Evolutionary conservation across 2,888 invertebrate genomes (phyloP).

Genomic region (Latheticus oryzae): DNA sequence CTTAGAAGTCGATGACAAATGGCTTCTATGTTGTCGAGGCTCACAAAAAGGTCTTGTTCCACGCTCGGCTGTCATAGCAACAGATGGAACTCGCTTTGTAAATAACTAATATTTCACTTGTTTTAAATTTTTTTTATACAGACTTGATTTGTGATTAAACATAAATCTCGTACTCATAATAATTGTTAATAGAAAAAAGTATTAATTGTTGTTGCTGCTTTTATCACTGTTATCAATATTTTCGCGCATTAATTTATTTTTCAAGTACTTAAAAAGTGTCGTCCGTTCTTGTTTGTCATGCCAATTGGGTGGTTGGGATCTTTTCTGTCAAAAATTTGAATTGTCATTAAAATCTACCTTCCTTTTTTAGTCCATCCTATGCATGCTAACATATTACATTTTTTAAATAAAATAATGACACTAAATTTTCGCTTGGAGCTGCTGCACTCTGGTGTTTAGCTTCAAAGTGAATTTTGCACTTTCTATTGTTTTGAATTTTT

Average conservation of each 20-base stretch:
- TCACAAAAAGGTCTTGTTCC: constrained; percentile 83
- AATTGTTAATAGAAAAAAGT: constrained; percentile 39
- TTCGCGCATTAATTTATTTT: too few species aligned
- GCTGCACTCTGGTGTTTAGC: constrained; percentile 32
- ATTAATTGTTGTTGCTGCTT: constrained; percentile 50
- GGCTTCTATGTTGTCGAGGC: constrained; percentile 80
- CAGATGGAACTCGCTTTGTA: constrained; percentile 54
- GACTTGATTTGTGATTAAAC: constrained; percentile 53
- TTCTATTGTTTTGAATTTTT: constrained; percentile 32
- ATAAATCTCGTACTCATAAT: constrained; percentile 18
- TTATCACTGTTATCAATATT: constrained; percentile 49
- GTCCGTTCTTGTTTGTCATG: constrained; percentile 10
- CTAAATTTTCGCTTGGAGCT: constrained; percentile 26
- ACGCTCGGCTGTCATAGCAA: constrained; percentile 73
- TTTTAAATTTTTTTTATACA: constrained; percentile 57
- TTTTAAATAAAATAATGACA: constrained; percentile 23
- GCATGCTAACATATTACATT: constrained; percentile 43
- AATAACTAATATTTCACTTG: constrained; percentile 43
- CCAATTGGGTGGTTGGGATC: constrained; percentile 44
- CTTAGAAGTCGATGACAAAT: constrained; percentile 80
- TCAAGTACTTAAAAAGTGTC: constrained; percentile 32
- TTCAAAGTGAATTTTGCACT: constrained; percentile 43
- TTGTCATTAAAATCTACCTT: background rate
- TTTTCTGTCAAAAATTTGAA: constrained; percentile 21
- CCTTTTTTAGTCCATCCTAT: constrained; percentile 11